Evolutionary conservation across 2,888 invertebrate genomes (phyloP).

Genomic region (Pseudeuparius sepicola): DNA sequence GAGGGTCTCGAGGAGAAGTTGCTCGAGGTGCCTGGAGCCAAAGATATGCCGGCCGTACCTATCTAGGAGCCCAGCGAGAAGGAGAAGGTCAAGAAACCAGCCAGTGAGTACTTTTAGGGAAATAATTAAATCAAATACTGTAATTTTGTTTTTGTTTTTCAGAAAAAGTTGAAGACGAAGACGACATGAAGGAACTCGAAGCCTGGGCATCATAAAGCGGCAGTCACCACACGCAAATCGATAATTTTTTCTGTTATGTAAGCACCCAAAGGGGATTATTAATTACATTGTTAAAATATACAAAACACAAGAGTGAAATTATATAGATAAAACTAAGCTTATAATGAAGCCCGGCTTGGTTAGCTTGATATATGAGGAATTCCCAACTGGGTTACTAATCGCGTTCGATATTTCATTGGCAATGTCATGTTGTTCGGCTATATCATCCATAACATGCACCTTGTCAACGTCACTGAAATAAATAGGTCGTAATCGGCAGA

Average conservation of each 20-base stretch:
- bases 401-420: constrained; percentile 97
- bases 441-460: constrained; percentile 99
- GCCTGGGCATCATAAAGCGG: constrained; percentile 69
- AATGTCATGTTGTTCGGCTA: constrained; percentile 97
- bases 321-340: too few species aligned
- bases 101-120: constrained; percentile 32
- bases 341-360: too few species aligned
- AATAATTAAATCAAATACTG: neutral
- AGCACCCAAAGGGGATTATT: too few species aligned
- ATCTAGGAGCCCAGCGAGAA: too few species aligned
- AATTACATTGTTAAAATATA: too few species aligned
- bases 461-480: constrained; percentile 82
- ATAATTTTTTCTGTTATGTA: too few species aligned
- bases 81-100: constrained; percentile 27
- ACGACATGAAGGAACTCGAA: constrained; percentile 64
- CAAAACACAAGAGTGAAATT: too few species aligned
- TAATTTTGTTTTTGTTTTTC: constrained; percentile 33
- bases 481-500: constrained; percentile 2
- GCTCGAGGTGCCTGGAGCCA: constrained; percentile 61
- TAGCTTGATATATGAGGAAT: too few species aligned
- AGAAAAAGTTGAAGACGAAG: constrained; percentile 55
- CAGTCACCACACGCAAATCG: too few species aligned
- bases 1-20: constrained; percentile 72
- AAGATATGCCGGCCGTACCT: constrained; percentile 66
- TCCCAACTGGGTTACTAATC: constrained; percentile 95